Evolutionary conservation across 2,797 vertebrate species (phyloP).

Genomic region (Pampus argenteus): DNA sequence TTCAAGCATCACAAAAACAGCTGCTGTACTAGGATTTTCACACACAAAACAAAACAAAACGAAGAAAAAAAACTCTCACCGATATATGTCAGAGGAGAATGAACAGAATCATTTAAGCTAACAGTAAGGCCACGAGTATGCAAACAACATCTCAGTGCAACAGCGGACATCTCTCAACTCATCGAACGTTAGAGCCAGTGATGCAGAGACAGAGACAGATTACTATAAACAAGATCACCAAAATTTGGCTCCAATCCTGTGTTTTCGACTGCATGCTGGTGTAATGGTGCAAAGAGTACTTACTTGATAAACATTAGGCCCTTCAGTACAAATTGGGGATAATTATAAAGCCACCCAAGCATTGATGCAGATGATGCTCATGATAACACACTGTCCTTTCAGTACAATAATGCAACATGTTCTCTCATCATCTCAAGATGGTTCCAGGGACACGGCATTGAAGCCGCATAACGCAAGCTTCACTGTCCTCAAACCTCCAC

Average conservation of each 20-base stretch:
- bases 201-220: not conserved
- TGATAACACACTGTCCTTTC: conserved; percentile 18
- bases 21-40: conserved; percentile 15
- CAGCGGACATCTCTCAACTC: not conserved
- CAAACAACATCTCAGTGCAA: conserved; percentile 21
- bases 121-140: conserved; percentile 2
- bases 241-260: not conserved
- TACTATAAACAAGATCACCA: not conserved
- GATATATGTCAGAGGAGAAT: conserved; percentile 25
- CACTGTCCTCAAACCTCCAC: not conserved
- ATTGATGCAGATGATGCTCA: conserved; percentile 17
- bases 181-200: not conserved
- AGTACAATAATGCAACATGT: conserved; percentile 1
- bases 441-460: conserved; percentile 25
- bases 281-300: conserved; percentile 7
- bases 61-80: conserved; percentile 16
- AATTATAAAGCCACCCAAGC: conserved; percentile 6
- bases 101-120: conserved; percentile 14
- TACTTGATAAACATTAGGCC: conserved; percentile 3
- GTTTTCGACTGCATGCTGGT: not conserved
- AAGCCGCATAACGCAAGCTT: conserved; percentile 7
- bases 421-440: conserved; percentile 6
- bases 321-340: conserved; percentile 17
- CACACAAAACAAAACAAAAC: not conserved
- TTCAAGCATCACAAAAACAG: conserved; percentile 18